Evolutionary conservation across 2,113 vertebrate genomes (phyloP).

Genomic region (Xyliphius kryptos): DNA sequence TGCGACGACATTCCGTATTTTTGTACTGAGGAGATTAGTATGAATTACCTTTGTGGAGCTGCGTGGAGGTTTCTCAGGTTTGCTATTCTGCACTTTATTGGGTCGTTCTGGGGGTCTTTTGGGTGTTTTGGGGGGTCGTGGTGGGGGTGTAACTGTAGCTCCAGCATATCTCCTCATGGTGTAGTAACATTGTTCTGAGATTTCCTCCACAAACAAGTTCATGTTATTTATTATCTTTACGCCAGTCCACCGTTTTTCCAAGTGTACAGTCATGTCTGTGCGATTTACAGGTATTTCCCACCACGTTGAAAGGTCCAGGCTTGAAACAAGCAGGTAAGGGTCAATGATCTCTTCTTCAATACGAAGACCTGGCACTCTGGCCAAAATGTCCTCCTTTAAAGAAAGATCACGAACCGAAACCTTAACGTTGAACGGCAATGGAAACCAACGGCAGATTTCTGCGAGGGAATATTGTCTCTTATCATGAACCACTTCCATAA

Average conservation of each 20-base stretch:
- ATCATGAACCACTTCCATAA: constrained; percentile 77
- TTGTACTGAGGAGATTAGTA: neutral
- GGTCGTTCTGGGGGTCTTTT: constrained; percentile 27
- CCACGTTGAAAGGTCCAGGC: constrained; percentile 54
- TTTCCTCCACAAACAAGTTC: constrained; percentile 64
- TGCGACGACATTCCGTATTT: too few relatives aligned
- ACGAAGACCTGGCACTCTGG: constrained; percentile 59
- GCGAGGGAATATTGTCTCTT: constrained; percentile 69
- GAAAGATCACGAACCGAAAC: constrained; percentile 75
- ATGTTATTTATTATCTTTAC: neutral
- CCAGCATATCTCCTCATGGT: constrained; percentile 72
- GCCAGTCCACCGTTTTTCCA: constrained; percentile 48
- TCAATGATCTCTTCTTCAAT: constrained; percentile 79
- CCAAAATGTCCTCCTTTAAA: constrained; percentile 70
- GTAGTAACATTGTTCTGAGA: constrained; percentile 72
- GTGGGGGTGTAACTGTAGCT: constrained; percentile 63
- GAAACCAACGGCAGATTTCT: constrained; percentile 66
- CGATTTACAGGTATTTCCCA: constrained; percentile 72
- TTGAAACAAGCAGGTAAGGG: constrained; percentile 69
- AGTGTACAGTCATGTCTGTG: constrained; percentile 57
- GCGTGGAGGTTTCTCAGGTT: constrained; percentile 23
- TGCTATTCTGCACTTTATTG: constrained; percentile 6
- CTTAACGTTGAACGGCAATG: constrained; percentile 75
- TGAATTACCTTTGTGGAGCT: constrained; percentile 27
- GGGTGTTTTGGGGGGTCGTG: constrained; percentile 75